Evolutionary conservation across 2,797 vertebrate genomes (phyloP), one percentile per base, ranked within the genome.

Genomic region (Eospalax fontanierii): DNA sequence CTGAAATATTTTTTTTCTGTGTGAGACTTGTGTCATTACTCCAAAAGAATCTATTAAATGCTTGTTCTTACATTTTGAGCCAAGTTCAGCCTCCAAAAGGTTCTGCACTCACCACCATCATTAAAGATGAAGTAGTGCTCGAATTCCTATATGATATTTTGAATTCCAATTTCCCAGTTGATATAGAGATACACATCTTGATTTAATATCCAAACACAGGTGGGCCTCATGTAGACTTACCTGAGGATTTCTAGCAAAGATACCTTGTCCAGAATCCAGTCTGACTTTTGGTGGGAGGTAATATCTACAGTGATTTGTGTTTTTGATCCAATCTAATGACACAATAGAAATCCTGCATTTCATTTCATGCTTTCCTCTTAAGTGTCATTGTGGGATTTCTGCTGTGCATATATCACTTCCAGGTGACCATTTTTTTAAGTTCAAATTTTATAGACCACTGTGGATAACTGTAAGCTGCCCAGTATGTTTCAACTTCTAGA

Each of bases 51-150:
- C 59, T 19, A 54, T 4, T 46, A 6, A 81, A 73, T 90, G 70
- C 38, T 76, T 21, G 1, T 87, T 26, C n/a, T 63, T 94, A 21
- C 12, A 22, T 90, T 91, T 57, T 86, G 63, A 86, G 43, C 30
- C 35, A 90, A 73, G n/a, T 19, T 91, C 30, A 66, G 10, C 3
- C 70, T 87, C 35, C 38, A 28, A 87, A 95, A 90, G 2, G 10
- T 80, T 30, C 22, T 43, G 16, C 75, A 21, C 54, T 95, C 10
- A 43, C 63, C 24, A 70, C 50, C 54, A 70, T 21, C 22, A 33
- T 73, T 46, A 95, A 89, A 95, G 61, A 93, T 70, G 19, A 84
- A 46, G 19, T 50, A 8, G 18, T 85, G 12, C 22, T 46, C 35
- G 76, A 35, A 21, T 71, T 14, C 7, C 70, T 4, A 1, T 66